Evolutionary conservation across 2,113 vertebrate species (phyloP), one percentile per base, ranked within the genome.

Genomic region (Coryphaenoides rupestris): DNA sequence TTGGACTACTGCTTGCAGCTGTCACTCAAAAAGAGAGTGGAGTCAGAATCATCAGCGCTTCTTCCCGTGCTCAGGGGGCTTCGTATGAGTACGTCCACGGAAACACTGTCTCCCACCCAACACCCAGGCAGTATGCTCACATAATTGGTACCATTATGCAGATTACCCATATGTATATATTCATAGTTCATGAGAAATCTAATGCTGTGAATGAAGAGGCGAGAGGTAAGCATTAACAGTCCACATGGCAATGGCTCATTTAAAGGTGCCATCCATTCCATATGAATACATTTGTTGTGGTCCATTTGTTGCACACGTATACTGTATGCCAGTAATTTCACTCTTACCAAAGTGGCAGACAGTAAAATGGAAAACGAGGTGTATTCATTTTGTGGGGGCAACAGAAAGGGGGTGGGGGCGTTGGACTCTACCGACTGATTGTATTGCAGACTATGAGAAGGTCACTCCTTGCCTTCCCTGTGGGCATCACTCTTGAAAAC

Each of bases 21-120:
- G 90, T 86, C 89, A 86, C 63, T 90, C 89, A 89, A 86, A 80
- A 69, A 76, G 80, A 86, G 84, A 46, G 22, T 58, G 14, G 17
- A 15, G 17, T 54, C 52, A 54, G 7, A 21, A 19, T 50, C 21
- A 49, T 60, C 62, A 66, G 60, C n/a, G 26, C 73, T 60, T 63
- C 63, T 26, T 50, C 56, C 33, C 7, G 13, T 7, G 33, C 13
- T 40, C 33, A 40, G 33, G 33, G 9, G 9, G 33, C 9, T 40
- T 40, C 33, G 13, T 40, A 40, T 12, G 33, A 16, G 15, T 17
- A 50, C 47, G 15, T 50, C 47, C 47, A 16, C 5, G 40, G 5
- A 5, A 50, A n/a, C 47, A n/a, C 16, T 7, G 5, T n/a, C 47
- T 50, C 47, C 2, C 15, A 55, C 4, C n/a, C 19, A 40, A 21